Percentiles rank a stretch among this genome's conserved stretches.
These are phyloP conservation scores for Melanogrammus aeglefinus DNA, from an alignment of 2,797 vertebrate genomes.

Conservation along the genomic window DNA sequence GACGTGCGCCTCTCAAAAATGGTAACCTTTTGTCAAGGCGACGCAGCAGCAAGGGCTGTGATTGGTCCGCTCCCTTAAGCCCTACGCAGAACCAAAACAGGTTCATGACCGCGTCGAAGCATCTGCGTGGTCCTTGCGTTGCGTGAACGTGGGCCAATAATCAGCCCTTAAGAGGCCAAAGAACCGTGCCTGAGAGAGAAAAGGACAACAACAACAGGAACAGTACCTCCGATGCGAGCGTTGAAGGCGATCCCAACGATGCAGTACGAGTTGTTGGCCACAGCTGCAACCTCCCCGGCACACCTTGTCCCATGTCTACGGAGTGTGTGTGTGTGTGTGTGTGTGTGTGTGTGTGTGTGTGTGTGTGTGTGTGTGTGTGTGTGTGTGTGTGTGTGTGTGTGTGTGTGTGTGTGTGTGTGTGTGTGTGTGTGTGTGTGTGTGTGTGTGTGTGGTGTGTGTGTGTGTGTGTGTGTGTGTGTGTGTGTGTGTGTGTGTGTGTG, in stretches of 20 bases:
- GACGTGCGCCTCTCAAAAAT: no score
- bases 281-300: constrained; percentile 84
- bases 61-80: no score
- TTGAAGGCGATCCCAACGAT: constrained; percentile 82
- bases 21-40: no score
- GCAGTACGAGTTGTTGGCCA: constrained; percentile 81
- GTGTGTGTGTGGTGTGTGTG: background rate
- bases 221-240: constrained; percentile 80
- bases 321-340: background rate
- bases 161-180: background rate
- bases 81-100: no score
- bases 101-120: no score
- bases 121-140: no score
- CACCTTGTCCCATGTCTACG: constrained; percentile 87
- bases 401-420: background rate
- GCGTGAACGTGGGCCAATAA: no score
- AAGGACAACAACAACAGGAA: background rate
- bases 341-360: background rate
- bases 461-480: no score
- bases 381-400: no score
- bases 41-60: no score
- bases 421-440: background rate
- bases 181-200: background rate
- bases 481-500: no score
- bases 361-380: no score